Conservation (phyloP, 2,113 vertebrate species). For the Tenrec ecaudatus region DNA sequence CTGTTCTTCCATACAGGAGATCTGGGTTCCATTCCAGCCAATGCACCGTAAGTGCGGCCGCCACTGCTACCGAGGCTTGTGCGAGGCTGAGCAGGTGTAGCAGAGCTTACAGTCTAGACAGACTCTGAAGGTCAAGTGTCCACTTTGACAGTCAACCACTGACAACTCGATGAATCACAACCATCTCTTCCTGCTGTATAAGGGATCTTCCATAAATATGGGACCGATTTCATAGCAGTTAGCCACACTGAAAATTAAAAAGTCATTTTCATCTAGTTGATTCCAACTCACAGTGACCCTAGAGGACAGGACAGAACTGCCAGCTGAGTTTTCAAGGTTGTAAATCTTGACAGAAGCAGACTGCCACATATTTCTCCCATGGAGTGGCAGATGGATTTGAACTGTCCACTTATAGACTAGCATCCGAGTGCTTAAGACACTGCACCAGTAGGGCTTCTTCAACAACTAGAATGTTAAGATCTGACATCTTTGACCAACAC, state of each 20-base stretch:
- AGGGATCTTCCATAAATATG: not conserved
- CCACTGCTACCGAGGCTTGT: not conserved
- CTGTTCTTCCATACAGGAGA: not conserved
- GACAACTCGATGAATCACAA: not conserved
- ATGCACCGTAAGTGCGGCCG: not conserved
- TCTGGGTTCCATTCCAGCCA: not conserved
- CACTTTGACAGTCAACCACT: not conserved
- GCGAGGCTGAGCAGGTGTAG: not conserved
- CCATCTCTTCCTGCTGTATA: not conserved
- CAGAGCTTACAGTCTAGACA: not conserved
- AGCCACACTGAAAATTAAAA: not conserved
- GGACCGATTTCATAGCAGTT: not conserved
- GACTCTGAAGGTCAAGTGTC: not conserved
- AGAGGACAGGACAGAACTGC: not conserved
- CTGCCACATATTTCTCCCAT: not conserved
- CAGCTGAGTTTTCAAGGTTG: not conserved
- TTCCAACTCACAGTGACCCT: not conserved
- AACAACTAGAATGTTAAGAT: not conserved
- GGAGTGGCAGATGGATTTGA: not conserved
- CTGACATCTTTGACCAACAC: not conserved
- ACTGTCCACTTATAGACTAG: not conserved
- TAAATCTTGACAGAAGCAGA: not conserved
- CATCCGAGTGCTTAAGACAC: not conserved
- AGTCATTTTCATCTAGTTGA: not conserved
- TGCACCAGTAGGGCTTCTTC: not conserved